Conservation (phyloP, 2,888 invertebrate genomes). For the Peribatodes rhomboidaria region DNA sequence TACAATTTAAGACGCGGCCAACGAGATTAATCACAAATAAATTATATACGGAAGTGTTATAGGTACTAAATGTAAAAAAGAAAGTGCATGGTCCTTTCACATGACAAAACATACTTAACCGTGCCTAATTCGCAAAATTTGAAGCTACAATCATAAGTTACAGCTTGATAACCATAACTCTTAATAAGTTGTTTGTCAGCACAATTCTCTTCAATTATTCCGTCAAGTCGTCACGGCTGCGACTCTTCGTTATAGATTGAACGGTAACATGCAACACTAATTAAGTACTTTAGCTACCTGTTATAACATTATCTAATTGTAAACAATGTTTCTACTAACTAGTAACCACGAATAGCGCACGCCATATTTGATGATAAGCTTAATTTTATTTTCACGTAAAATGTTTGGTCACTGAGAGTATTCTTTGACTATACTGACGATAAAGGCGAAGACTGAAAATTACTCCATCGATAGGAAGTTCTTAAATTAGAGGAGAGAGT, state of each 20-base stretch:
- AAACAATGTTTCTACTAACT: conserved; percentile 16
- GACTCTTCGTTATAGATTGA: conserved; percentile 33
- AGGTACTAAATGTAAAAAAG: no score
- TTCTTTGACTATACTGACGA: not conserved
- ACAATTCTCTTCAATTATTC: conserved; percentile 25
- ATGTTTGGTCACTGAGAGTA: not conserved
- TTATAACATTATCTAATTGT: conserved; percentile 26
- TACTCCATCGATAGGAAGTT: no score
- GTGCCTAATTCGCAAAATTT: not conserved
- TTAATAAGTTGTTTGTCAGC: conserved; percentile 16
- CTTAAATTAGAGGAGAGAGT: no score
- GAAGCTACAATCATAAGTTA: conserved; percentile 5
- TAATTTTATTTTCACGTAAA: not conserved
- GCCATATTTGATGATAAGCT: not conserved
- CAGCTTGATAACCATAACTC: conserved; percentile 14
- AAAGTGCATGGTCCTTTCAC: no score
- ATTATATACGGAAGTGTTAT: no score
- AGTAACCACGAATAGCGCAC: not conserved
- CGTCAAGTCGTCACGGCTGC: conserved; percentile 32
- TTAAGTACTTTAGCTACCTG: conserved; percentile 25
- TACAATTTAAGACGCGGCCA: no score
- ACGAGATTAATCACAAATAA: no score
- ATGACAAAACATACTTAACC: no score
- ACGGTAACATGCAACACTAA: conserved; percentile 41
- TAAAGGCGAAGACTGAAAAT: no score